Base-by-base conservation (phyloP, 2,797 vertebrate species). In the Lates japonicus region DNA sequence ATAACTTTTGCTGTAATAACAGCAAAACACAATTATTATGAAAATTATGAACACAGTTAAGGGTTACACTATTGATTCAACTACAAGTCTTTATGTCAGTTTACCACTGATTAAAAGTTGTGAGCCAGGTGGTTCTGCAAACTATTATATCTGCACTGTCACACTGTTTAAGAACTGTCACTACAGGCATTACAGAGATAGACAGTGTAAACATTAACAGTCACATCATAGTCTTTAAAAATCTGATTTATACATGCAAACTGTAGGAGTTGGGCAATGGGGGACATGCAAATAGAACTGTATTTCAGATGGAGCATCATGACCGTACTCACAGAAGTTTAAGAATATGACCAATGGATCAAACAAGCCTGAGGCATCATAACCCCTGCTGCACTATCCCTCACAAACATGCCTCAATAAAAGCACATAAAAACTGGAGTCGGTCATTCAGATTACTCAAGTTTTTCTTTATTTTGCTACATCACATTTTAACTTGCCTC, bases 341-440 rank as follows among this genome's bases (percentile, higher is more conserved):
- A 76, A 67, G 51, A 83, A 83, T 77, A 86, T 65, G 77, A 85
- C 86, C 88, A 75, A 12, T 63, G 76, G 81, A 88, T 92, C 83
- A 83, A 83, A 83, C 70, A 73, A 83, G 87, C 92, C 85, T 29
- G 52, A 77, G 81, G 86, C 88, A 83, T 72, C 55, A 4, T 85
- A 81, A 91, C 80, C 83, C 42, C 61, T 70, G 73, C 63, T 84
- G 78, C 76, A 76, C 77, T 70, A 86, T 88, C 85, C 82, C 89
- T 88, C 86, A 88, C 67, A 81, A 89, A 88, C 74, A 81, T 46
- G 78, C 73, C 85, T 74, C 74, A 69, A 73, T 85, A 84, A 82
- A 70, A 87, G 71, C 5, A 1, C 46, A 84, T 60, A 67, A 64
- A 83, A 84, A 90, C 75, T 70, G 67, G 70, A 83, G 84, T 91